Evolutionary conservation across 2,113 vertebrate genomes (phyloP), one percentile per base, ranked within the genome.

Genomic region (Silurus glanis): DNA sequence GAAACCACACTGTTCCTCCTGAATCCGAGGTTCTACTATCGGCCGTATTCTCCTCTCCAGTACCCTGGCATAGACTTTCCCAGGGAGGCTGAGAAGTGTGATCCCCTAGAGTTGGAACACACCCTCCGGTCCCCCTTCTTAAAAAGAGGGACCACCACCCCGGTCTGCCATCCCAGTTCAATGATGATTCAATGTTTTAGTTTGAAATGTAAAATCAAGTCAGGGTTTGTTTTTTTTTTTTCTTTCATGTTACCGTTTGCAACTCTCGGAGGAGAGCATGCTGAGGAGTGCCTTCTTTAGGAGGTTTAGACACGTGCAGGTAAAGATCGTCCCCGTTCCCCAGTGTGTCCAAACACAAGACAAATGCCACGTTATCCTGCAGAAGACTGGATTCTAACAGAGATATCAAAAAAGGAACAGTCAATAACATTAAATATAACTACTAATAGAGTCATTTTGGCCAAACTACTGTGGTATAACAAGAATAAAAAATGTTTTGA

Each of bases 341-440:
- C 90, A 99, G 84, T 0, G 98, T 97, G 93, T 99, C 98, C 83
- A 99, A 94, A 92, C 98, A 99, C 91, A 99, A 93, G 49, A 99
- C 98, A 37, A 99, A 99, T 0, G 98, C 98, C 21, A 99, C 98
- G 0, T 99, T 99, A 93, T 99, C 98, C 93, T 99, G 98, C n/a
- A 99, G 95, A 78, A 99, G 93, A 92, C 98, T 99, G 90, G 98
- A 98, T 92, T 99, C 98, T 87, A 56, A 62, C 90, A 4, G 90
- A 88, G 23, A 53, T 13, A 49, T 74, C 2, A 28, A 49, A 83
- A 53, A 55, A 56, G 9, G 58, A 17, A 67, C 4, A 45, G 6
- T 1, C 0, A 7, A 37, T 16, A 51, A 66, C 16, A 84, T 55
- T 28, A 49, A 9, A 80, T 53, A 78, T 5, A 25, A 78, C n/a